Conservation (phyloP, 1,140 invertebrate genomes). For the Drosophila hydei region DNA sequence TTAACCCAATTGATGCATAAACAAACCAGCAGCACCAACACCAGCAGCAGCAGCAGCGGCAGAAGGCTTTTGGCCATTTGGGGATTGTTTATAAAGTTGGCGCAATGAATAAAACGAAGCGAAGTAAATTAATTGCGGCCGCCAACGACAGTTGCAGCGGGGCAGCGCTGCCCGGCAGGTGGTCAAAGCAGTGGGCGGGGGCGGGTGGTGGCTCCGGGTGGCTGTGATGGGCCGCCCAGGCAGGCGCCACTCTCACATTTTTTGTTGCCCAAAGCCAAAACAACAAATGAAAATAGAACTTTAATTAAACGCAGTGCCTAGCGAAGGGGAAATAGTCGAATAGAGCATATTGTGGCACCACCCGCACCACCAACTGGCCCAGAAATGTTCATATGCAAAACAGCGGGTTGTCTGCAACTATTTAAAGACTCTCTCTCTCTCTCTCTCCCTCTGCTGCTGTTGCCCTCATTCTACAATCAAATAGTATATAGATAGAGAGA, state of each 20-base stretch:
- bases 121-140: slow-evolving; percentile 76
- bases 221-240: slow-evolving; percentile 26
- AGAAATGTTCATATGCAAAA: slow-evolving; percentile 37
- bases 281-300: slow-evolving; percentile 77
- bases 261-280: slow-evolving; percentile 32
- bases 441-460: slow-evolving; percentile 38
- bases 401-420: slow-evolving; percentile 59
- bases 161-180: slow-evolving; percentile 26
- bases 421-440: slow-evolving; percentile 58
- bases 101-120: slow-evolving; percentile 33
- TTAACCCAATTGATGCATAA: slow-evolving; percentile 76
- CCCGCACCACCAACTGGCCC: background rate
- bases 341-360: slow-evolving; percentile 51
- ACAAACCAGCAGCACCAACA: slow-evolving; percentile 42
- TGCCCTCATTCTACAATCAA: slow-evolving; percentile 47
- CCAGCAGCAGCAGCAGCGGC: background rate
- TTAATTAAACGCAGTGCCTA: slow-evolving; percentile 64
- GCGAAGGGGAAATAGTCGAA: slow-evolving; percentile 49
- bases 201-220: slow-evolving; percentile 7
- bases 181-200: slow-evolving; percentile 24
- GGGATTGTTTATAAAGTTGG: slow-evolving; percentile 54
- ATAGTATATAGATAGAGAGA: background rate
- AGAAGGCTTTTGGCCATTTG: slow-evolving; percentile 18
- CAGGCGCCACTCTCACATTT: slow-evolving; percentile 59
- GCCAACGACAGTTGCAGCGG: slow-evolving; percentile 62